Conservation (phyloP, 2,888 invertebrate species). For the Oscheius sp. region DNA sequence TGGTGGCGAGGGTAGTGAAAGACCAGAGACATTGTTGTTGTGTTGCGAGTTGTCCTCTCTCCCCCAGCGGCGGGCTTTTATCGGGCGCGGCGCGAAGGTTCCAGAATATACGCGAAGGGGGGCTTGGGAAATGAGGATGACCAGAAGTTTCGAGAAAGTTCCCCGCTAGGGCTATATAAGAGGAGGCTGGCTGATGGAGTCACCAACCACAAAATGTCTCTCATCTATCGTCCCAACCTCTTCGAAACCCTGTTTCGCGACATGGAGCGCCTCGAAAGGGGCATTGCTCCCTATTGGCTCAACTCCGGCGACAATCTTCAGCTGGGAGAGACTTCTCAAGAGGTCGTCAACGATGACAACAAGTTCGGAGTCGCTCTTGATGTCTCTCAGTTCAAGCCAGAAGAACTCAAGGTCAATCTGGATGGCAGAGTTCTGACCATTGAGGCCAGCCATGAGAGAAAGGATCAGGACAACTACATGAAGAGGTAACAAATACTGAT, state of each 20-base stretch:
- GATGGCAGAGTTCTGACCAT: slow-evolving; percentile 48
- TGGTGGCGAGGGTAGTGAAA: slow-evolving; percentile 8
- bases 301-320: slow-evolving; percentile 15
- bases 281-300: slow-evolving; percentile 18
- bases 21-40: slow-evolving; percentile 5
- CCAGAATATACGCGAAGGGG: slow-evolving; percentile 2
- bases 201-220: background rate
- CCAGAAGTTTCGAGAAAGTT: too few relatives aligned
- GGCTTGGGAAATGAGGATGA: too few relatives aligned
- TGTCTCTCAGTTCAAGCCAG: slow-evolving; percentile 53
- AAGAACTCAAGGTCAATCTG: slow-evolving; percentile 53
- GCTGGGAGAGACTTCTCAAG: slow-evolving; percentile 22
- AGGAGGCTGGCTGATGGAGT: too few relatives aligned
- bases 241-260: slow-evolving; percentile 24
- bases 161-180: too few relatives aligned
- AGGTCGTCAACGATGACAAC: slow-evolving; percentile 38
- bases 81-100: slow-evolving; percentile 5
- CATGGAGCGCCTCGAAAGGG: slow-evolving; percentile 17
- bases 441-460: slow-evolving; percentile 49
- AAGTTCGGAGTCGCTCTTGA: slow-evolving; percentile 48
- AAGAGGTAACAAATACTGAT: slow-evolving; percentile 36
- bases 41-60: background rate
- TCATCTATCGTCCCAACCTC: background rate
- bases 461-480: slow-evolving; percentile 44
- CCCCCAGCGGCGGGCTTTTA: slow-evolving; percentile 1